Evolutionary conservation across 2,797 vertebrate species (phyloP).

Genomic region (Lerista edwardsae): DNA sequence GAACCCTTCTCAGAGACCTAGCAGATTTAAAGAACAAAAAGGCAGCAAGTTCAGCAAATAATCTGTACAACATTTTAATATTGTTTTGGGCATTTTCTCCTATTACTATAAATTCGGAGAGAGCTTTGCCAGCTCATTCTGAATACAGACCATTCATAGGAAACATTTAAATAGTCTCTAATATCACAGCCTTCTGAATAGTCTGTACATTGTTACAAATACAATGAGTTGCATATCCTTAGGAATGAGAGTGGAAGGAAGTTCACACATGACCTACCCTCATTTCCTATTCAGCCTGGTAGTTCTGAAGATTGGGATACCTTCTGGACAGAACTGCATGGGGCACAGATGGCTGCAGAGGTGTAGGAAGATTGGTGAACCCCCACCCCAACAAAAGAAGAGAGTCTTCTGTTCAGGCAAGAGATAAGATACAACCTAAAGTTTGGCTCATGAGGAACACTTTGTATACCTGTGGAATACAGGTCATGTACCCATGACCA

Average conservation of each 20-base stretch:
- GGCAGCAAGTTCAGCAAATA: background rate
- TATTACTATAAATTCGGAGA: background rate
- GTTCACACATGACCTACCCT: too few species aligned
- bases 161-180: too few species aligned
- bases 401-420: too few species aligned
- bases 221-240: background rate
- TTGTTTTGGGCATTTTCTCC: background rate
- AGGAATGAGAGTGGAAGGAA: too few species aligned
- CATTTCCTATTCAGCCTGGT: too few species aligned
- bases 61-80: background rate
- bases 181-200: background rate
- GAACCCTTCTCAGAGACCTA: constrained; percentile 96
- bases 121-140: background rate
- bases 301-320: too few species aligned
- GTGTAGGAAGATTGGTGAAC: too few species aligned
- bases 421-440: too few species aligned
- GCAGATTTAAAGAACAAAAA: constrained; percentile 35
- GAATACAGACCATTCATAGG: background rate
- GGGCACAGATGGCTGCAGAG: too few species aligned
- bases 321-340: too few species aligned
- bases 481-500: background rate
- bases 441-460: background rate
- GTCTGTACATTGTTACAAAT: background rate
- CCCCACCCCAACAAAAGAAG: too few species aligned
- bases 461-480: background rate